Conservation (phyloP, 2,797 vertebrate genomes). For the Pseudochromis fuscus region DNA sequence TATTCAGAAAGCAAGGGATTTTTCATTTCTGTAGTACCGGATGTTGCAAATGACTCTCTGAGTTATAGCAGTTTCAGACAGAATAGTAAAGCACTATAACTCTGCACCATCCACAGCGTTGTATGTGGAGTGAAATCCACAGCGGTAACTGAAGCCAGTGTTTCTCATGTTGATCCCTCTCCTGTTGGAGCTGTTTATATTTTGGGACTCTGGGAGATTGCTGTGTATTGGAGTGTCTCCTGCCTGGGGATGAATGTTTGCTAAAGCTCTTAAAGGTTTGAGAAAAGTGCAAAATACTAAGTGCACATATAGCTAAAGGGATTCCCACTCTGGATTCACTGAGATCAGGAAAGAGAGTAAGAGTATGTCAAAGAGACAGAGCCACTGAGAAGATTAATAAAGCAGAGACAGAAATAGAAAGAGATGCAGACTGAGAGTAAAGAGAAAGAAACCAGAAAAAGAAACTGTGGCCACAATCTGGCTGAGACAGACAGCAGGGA, state of each 20-base stretch:
- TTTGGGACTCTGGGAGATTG: conserved; percentile 22
- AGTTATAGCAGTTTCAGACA: neutral
- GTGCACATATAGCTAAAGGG: conserved; percentile 35
- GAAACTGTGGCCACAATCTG: conserved; percentile 2
- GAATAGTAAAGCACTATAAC: neutral
- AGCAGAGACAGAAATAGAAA: conserved; percentile 26
- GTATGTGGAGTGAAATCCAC: neutral
- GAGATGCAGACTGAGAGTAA: conserved; percentile 8
- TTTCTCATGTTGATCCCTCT: neutral
- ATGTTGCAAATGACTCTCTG: neutral
- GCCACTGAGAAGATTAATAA: conserved; percentile 3
- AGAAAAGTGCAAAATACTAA: conserved; percentile 30
- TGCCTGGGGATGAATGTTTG: conserved; percentile 33
- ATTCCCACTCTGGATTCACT: conserved; percentile 9
- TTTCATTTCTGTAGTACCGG: neutral
- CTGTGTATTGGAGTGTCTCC: conserved; percentile 19
- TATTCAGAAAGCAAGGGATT: neutral
- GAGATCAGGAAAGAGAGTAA: conserved; percentile 19
- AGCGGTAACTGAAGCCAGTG: neutral
- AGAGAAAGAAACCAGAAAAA: conserved; percentile 11
- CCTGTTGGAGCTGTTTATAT: conserved; percentile 19
- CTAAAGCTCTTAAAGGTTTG: conserved; percentile 43
- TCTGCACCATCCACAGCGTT: neutral
- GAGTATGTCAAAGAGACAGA: neutral
- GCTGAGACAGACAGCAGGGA: conserved; percentile 4